Percentiles rank a stretch among this genome's conserved stretches.
These are phyloP conservation scores for Simalia tracyae DNA, from an alignment of 2,797 vertebrate genomes.

Conservation along the genomic window DNA sequence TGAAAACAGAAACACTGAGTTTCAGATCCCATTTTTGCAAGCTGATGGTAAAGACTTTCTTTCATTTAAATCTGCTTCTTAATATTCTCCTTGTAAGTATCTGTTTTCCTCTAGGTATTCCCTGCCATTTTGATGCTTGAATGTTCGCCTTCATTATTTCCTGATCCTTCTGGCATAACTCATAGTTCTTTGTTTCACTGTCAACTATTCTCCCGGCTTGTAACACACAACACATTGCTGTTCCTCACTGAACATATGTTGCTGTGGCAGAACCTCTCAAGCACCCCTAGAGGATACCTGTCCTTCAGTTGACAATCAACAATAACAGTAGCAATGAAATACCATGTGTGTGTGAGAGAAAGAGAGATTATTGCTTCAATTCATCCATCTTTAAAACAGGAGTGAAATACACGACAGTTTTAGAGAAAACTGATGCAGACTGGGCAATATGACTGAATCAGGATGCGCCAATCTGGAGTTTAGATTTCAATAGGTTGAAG, in stretches of 20 bases:
- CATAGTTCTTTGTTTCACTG: constrained; percentile 48
- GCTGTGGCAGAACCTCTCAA: constrained; percentile 47
- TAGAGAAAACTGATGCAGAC: background rate
- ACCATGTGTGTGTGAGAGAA: background rate
- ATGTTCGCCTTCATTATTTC: constrained; percentile 29
- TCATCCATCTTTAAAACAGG: constrained; percentile 37
- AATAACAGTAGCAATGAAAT: constrained; percentile 16
- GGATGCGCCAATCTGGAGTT: background rate
- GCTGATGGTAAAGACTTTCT: background rate
- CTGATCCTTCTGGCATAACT: constrained; percentile 46
- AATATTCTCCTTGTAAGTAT: constrained; percentile 17
- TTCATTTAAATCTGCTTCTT: constrained; percentile 7
- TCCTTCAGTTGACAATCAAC: constrained; percentile 53
- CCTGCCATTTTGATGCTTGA: constrained; percentile 21
- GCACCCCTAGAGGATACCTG: constrained; percentile 51
- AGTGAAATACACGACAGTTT: constrained; percentile 26
- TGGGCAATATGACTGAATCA: background rate
- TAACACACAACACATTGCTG: constrained; percentile 36
- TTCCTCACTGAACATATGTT: constrained; percentile 48
- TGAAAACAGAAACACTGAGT: background rate
- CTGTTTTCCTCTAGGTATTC: constrained; percentile 11
- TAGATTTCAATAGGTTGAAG: background rate
- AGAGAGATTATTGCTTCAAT: constrained; percentile 13
- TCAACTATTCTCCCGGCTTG: constrained; percentile 36
- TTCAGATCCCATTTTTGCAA: background rate